phyloP scores from a whole-genome alignment of 2,797 vertebrate species.

The Florisuga fusca region DNA sequence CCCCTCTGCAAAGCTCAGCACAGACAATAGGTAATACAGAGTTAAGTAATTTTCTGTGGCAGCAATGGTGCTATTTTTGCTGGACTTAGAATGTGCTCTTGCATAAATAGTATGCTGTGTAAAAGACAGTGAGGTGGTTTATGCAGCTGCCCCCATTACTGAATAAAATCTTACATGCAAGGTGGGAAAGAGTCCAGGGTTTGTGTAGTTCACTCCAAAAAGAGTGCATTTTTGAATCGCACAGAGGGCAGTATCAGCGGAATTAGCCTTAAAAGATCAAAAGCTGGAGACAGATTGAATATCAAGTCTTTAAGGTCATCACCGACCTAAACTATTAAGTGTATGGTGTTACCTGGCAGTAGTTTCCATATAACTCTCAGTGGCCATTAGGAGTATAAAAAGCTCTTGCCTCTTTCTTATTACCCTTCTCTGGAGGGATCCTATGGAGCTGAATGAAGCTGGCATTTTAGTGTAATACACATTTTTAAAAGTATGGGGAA shows the following conservation, averaged over 20 bases:
- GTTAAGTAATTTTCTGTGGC: accelerated
- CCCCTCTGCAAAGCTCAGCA: accelerated
- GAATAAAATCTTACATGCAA: accelerated
- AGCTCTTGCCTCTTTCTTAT: neutral
- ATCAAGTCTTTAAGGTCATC: neutral
- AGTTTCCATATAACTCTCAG: neutral
- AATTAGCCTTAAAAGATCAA: neutral
- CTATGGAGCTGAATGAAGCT: neutral
- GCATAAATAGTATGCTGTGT: accelerated
- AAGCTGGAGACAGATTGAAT: neutral
- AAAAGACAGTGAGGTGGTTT: neutral
- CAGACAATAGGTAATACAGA: accelerated
- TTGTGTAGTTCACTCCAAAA: neutral
- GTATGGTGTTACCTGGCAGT: neutral
- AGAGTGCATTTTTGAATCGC: neutral
- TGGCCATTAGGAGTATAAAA: neutral
- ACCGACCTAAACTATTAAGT: neutral
- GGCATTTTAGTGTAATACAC: neutral
- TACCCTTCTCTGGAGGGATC: accelerated
- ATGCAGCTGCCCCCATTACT: neutral
- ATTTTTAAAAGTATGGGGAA: neutral
- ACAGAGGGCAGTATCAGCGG: accelerated
- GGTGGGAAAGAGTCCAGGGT: neutral
- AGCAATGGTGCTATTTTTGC: accelerated
- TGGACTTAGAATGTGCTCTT: neutral